A percentile compares a stretch with the other conserved stretches of the same genome.
These are phyloP conservation scores for Leptopilina boulardi DNA, from an alignment of 1,140 invertebrate species.

Conservation along the genomic window DNA sequence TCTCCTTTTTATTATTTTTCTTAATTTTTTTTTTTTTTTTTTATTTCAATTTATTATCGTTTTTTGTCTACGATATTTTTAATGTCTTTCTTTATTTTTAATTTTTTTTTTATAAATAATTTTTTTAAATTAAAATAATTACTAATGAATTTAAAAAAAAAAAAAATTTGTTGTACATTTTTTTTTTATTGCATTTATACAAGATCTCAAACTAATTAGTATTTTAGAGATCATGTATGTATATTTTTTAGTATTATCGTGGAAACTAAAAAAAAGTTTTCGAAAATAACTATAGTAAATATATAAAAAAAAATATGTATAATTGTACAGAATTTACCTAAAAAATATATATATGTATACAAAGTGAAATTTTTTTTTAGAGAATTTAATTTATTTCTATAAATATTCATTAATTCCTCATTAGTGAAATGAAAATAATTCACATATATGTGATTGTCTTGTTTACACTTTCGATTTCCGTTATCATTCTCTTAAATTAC, in stretches of 20 bases:
- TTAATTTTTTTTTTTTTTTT: too few relatives aligned
- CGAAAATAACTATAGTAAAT: background rate
- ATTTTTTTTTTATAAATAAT: too few relatives aligned
- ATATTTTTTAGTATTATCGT: background rate
- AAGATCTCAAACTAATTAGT: background rate
- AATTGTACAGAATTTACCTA: constrained; percentile 7
- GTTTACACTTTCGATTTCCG: background rate
- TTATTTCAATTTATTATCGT: too few relatives aligned
- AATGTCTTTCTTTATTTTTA: too few relatives aligned
- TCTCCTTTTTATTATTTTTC: too few relatives aligned
- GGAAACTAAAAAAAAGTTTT: background rate
- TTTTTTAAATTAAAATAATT: background rate
- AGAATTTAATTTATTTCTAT: background rate
- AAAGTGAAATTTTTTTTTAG: background rate
- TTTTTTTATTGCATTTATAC: background rate
- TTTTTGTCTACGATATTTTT: too few relatives aligned
- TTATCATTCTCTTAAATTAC: background rate
- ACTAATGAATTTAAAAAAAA: background rate
- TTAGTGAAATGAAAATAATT: background rate
- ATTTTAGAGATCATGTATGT: constrained; percentile 7
- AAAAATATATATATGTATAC: background rate
- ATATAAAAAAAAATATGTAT: background rate
- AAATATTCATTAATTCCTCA: background rate
- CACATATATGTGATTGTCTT: too few relatives aligned
- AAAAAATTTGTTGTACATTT: constrained; percentile 21